Percentiles rank a stretch among this genome's conserved stretches.
Evolutionary conservation across 2,888 invertebrate genomes (phyloP).

Genomic region (Anticlea derivata): DNA sequence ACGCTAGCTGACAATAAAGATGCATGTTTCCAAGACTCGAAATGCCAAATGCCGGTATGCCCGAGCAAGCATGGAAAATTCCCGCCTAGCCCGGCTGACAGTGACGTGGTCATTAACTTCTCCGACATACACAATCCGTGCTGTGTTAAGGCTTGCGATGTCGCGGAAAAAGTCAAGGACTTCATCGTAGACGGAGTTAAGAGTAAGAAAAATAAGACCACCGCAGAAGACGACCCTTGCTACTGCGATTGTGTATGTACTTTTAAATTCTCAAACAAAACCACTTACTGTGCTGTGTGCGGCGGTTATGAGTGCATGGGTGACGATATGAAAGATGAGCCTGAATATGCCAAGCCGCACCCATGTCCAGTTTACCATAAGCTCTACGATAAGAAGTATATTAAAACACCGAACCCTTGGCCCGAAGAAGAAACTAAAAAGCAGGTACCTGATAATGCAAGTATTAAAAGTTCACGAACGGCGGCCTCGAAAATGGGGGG

Average conservation of each 20-base stretch:
- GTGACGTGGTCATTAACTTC: conserved; percentile 59
- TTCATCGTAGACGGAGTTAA: conserved; percentile 59
- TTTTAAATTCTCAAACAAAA: conserved; percentile 66
- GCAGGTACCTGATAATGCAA: conserved; percentile 41
- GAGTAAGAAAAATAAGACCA: conserved; percentile 45
- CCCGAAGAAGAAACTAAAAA: conserved; percentile 52
- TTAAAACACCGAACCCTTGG: conserved; percentile 63
- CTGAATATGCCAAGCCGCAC: conserved; percentile 63
- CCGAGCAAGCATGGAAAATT: conserved; percentile 36
- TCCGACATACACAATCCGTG: conserved; percentile 68
- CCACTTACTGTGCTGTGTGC: conserved; percentile 73
- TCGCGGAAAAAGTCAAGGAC: conserved; percentile 67
- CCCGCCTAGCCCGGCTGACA: conserved; percentile 70
- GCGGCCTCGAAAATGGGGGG: conserved; percentile 24
- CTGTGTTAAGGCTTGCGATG: conserved; percentile 65
- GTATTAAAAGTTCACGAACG: conserved; percentile 52
- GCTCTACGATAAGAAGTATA: conserved; percentile 63
- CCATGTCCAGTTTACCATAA: conserved; percentile 78
- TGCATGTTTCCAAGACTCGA: conserved; percentile 28
- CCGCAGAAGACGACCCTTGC: conserved; percentile 54
- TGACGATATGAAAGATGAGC: conserved; percentile 62
- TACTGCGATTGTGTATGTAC: conserved; percentile 74
- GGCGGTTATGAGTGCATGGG: conserved; percentile 75
- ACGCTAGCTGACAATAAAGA: conserved; percentile 28
- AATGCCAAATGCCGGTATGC: conserved; percentile 51